A percentile compares a stretch with the other conserved stretches of the same genome.
Evolutionary conservation across 2,113 vertebrate species (phyloP).

Genomic region (Taurulus bubalis): DNA sequence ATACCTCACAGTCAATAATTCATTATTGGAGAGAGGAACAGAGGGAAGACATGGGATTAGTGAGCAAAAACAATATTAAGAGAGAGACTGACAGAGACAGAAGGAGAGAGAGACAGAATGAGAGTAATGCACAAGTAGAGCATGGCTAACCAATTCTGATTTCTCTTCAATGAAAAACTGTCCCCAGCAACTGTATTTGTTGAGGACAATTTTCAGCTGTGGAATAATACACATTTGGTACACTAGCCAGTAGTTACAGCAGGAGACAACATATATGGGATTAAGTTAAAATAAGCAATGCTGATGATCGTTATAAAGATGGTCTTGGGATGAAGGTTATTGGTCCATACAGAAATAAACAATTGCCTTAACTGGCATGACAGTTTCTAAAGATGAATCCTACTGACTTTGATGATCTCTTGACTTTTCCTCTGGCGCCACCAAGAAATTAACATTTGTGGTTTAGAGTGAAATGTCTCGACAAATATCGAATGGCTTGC

Average conservation of each 20-base stretch:
- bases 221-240: not conserved
- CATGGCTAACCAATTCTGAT: constrained; percentile 10
- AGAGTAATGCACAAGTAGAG: constrained; percentile 26
- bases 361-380: not conserved
- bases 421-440: too few species aligned
- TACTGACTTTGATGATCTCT: too few species aligned
- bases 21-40: constrained; percentile 28
- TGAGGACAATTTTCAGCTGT: not conserved
- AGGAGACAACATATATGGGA: not conserved
- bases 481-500: not conserved
- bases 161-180: constrained; percentile 12
- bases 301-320: not conserved
- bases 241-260: not conserved
- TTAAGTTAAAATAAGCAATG: not conserved
- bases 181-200: not conserved
- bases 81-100: not conserved
- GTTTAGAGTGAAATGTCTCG: not conserved
- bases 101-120: not conserved
- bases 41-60: constrained; percentile 3
- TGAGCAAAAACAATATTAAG: not conserved
- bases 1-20: constrained; percentile 57
- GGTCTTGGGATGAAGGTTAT: not conserved
- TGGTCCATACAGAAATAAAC: not conserved
- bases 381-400: not conserved
- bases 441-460: not conserved